These are phyloP conservation scores for Eupithecia subfuscata DNA, from an alignment of 2,888 invertebrate species.

Conservation along the genomic window DNA sequence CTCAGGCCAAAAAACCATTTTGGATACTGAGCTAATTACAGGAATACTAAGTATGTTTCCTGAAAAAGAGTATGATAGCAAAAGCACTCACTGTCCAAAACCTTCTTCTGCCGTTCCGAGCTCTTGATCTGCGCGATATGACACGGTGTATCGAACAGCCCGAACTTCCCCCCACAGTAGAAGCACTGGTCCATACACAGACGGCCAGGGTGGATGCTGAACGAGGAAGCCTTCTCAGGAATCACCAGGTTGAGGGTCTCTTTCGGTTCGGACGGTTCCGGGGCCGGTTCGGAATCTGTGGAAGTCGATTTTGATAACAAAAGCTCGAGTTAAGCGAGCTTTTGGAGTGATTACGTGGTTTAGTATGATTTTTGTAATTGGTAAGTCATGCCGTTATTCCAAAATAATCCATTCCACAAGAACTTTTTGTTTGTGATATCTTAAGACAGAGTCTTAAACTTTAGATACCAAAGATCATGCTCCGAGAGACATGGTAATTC, in stretches of 20 bases:
- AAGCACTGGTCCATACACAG: conserved; percentile 93
- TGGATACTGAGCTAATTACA: background rate
- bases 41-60: background rate
- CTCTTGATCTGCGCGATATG: conserved; percentile 94
- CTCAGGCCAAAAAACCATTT: background rate
- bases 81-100: conserved; percentile 86
- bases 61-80: background rate
- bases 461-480: background rate
- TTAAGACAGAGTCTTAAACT: background rate
- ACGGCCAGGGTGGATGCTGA: conserved; percentile 92
- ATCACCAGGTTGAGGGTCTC: conserved; percentile 88
- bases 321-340: conserved; percentile 15
- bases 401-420: background rate
- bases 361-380: background rate
- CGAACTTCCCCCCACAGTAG: conserved; percentile 94
- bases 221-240: conserved; percentile 94
- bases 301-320: conserved; percentile 23
- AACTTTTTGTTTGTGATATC: background rate
- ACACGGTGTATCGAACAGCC: conserved; percentile 93
- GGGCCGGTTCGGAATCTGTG: conserved; percentile 67
- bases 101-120: conserved; percentile 91
- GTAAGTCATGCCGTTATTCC: background rate
- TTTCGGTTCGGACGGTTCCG: conserved; percentile 72
- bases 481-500: background rate
- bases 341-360: background rate